Conservation (phyloP, 2,888 invertebrate species). For the Yponomeuta evonymella region DNA sequence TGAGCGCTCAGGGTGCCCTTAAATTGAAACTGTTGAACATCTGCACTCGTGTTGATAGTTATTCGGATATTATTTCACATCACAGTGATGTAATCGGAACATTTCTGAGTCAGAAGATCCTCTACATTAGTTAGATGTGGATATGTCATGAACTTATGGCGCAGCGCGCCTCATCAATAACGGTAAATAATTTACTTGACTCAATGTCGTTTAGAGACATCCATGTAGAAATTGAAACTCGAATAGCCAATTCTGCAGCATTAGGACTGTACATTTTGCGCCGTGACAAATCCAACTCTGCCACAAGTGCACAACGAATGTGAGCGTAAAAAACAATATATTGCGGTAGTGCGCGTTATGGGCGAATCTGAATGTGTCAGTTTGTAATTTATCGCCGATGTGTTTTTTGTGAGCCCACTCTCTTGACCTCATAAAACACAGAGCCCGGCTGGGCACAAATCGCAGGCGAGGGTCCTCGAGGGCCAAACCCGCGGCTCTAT, state of each 20-base stretch:
- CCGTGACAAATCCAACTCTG: background rate
- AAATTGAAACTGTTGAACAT: slow-evolving; percentile 53
- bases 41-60: slow-evolving; percentile 13
- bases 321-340: slow-evolving; percentile 55
- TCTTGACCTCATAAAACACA: slow-evolving; percentile 75
- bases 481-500: slow-evolving; percentile 53
- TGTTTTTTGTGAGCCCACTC: slow-evolving; percentile 70
- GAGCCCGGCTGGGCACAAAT: slow-evolving; percentile 54
- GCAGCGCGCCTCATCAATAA: too few species aligned
- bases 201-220: background rate
- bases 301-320: slow-evolving; percentile 11
- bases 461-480: slow-evolving; percentile 56
- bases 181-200: too few species aligned
- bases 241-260: background rate
- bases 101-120: background rate
- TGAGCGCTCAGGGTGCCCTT: slow-evolving; percentile 58
- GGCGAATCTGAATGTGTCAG: slow-evolving; percentile 74
- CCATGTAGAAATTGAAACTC: background rate
- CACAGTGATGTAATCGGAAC: background rate
- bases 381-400: slow-evolving; percentile 71
- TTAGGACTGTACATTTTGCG: background rate
- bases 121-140: background rate
- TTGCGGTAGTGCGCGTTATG: slow-evolving; percentile 64
- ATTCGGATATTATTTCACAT: slow-evolving; percentile 10
- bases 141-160: background rate